phyloP scores from a whole-genome alignment of 2,113 vertebrate genomes.

The Brachypteracias leptosomus region DNA sequence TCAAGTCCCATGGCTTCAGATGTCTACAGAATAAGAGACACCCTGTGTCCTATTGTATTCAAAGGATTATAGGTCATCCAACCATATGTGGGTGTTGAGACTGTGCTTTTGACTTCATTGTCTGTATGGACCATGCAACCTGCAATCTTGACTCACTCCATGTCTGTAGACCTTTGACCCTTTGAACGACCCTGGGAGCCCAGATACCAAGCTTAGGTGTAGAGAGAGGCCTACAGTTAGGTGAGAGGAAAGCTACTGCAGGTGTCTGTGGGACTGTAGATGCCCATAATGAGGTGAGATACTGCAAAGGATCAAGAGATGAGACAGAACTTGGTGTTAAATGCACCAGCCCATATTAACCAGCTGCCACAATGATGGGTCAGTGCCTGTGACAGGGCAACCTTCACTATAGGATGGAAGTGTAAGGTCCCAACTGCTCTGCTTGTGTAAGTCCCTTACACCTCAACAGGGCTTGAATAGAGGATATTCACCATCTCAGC shows the following conservation, averaged over 20 bases:
- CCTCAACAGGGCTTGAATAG: not conserved
- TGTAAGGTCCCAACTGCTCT: not conserved
- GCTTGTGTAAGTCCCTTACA: not conserved
- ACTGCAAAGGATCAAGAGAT: not conserved
- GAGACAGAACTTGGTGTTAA: not conserved
- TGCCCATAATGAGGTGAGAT: not conserved
- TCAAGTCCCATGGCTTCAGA: not conserved
- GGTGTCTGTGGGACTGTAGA: not conserved
- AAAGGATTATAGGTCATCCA: not conserved
- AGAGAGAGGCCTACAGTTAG: not conserved
- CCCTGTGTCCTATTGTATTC: not conserved
- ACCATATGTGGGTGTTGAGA: not conserved
- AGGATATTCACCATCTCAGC: not conserved
- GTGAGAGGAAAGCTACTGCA: not conserved
- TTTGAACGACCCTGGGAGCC: not conserved
- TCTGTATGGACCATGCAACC: not conserved
- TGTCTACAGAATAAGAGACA: not conserved
- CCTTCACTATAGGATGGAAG: not conserved
- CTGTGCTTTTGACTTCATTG: not conserved
- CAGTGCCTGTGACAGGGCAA: not conserved
- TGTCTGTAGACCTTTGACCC: not conserved
- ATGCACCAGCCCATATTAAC: not conserved
- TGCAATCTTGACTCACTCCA: not conserved
- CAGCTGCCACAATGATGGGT: not conserved
- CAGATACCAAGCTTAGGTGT: not conserved